These are phyloP conservation scores for Nannospalax galili DNA, from an alignment of 2,113 vertebrate species.

Conservation along the genomic window DNA sequence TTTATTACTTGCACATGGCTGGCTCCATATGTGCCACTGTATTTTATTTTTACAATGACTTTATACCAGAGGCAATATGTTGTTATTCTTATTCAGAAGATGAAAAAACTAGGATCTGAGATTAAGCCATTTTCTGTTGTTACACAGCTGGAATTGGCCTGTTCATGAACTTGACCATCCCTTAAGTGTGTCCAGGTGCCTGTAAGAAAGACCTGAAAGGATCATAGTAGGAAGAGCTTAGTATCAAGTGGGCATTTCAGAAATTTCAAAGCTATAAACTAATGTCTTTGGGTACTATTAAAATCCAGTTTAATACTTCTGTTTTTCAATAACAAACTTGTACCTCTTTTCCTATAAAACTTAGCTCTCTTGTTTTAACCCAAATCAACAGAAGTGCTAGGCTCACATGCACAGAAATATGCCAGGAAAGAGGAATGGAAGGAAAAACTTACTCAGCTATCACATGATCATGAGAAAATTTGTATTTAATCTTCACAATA, in stretches of 20 bases:
- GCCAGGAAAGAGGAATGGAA: not conserved
- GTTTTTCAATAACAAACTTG: not conserved
- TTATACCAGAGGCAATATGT: not conserved
- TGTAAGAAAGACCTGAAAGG: not conserved
- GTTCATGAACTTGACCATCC: not conserved
- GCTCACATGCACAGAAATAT: not conserved
- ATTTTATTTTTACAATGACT: slow-evolving; percentile 34
- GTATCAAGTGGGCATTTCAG: not conserved
- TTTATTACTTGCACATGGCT: not conserved
- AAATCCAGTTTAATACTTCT: not conserved
- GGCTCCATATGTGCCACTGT: not conserved
- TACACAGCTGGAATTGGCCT: not conserved
- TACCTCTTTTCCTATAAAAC: slow-evolving; percentile 17
- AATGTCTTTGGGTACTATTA: not conserved
- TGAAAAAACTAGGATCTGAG: not conserved
- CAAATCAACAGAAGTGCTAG: not conserved
- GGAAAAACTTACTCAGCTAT: not conserved
- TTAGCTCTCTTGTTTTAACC: not conserved
- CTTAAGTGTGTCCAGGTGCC: not conserved
- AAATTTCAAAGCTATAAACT: not conserved
- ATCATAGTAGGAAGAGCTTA: not conserved
- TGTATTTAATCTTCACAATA: not conserved
- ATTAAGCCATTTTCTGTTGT: not conserved
- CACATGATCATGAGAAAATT: not conserved
- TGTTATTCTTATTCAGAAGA: slow-evolving; percentile 11